These are phyloP conservation scores for Thalassophryne amazonica DNA, from an alignment of 2,797 vertebrate species.

Conservation along the genomic window DNA sequence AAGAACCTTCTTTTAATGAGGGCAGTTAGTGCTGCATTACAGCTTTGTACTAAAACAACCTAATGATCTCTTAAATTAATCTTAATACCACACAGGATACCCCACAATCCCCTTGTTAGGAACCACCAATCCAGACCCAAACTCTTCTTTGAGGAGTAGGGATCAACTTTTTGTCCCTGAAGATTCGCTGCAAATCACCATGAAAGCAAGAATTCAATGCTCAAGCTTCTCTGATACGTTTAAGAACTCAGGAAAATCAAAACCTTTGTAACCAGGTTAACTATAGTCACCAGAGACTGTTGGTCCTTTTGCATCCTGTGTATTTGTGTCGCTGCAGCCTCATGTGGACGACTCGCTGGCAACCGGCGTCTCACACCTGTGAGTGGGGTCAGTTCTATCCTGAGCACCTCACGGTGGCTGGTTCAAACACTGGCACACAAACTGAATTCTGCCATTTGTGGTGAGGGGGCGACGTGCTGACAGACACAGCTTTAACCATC, in stretches of 20 bases:
- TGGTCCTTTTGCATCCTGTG: constrained; percentile 22
- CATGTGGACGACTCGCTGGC: constrained; percentile 70
- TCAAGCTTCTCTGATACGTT: neutral
- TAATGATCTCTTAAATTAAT: too few relatives aligned
- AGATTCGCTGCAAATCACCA: neutral
- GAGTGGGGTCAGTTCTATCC: constrained; percentile 67
- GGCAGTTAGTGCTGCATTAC: too few relatives aligned
- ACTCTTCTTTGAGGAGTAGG: too few relatives aligned
- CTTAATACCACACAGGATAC: too few relatives aligned
- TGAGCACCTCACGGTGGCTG: constrained; percentile 72
- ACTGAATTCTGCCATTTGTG: constrained; percentile 35
- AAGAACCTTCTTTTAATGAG: too few relatives aligned
- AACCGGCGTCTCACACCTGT: constrained; percentile 72
- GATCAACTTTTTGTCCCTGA: neutral
- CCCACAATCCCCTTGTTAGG: too few relatives aligned
- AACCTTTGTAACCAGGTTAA: neutral
- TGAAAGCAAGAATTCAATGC: neutral
- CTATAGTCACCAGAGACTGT: neutral
- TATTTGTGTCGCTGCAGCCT: constrained; percentile 23
- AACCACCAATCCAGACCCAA: too few relatives aligned
- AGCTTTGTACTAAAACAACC: too few relatives aligned
- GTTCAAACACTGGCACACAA: constrained; percentile 60
- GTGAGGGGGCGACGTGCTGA: constrained; percentile 15
- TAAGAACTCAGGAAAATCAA: neutral
- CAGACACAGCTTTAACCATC: constrained; percentile 9